A percentile compares a stretch with the other conserved stretches of the same genome.
Conservation (phyloP, 2,113 vertebrate genomes). For the Ammodramus savannarum region DNA sequence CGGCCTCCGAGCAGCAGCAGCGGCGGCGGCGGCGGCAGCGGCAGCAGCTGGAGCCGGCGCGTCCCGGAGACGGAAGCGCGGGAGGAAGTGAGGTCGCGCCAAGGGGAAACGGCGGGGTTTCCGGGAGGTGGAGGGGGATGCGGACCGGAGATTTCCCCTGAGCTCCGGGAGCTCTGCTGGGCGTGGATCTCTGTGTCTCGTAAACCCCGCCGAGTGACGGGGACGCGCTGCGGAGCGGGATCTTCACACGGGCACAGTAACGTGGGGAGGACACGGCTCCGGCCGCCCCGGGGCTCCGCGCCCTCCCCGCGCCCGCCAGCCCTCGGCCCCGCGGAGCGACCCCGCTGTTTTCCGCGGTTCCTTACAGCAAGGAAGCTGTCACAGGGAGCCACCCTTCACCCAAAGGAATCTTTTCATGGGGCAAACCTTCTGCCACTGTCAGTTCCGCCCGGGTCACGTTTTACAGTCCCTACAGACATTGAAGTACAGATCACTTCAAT, state of each 20-base stretch:
- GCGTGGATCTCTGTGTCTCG: too few relatives aligned
- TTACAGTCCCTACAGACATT: too few relatives aligned
- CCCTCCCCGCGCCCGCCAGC: not conserved
- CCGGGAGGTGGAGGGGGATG: not conserved
- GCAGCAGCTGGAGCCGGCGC: not conserved
- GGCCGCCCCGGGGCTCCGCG: not conserved
- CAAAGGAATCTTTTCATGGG: not conserved
- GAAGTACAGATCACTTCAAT: accelerated
- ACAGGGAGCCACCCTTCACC: accelerated
- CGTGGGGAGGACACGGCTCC: not conserved
- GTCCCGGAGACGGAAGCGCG: conserved; percentile 19
- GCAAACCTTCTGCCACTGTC: too few relatives aligned
- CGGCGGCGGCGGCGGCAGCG: accelerated
- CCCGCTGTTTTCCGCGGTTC: not conserved
- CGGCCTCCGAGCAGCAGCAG: not conserved
- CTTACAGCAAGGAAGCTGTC: not conserved
- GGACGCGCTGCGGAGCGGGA: not conserved
- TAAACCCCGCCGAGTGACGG: too few relatives aligned
- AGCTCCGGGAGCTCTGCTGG: not conserved
- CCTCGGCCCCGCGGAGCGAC: too few relatives aligned
- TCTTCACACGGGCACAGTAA: accelerated
- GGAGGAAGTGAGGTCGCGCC: not conserved
- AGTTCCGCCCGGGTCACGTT: accelerated
- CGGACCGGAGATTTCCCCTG: accelerated
- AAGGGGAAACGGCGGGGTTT: not conserved